phyloP scores from a whole-genome alignment of 2,888 invertebrate species.

The Tetramorium bicarinatum region DNA sequence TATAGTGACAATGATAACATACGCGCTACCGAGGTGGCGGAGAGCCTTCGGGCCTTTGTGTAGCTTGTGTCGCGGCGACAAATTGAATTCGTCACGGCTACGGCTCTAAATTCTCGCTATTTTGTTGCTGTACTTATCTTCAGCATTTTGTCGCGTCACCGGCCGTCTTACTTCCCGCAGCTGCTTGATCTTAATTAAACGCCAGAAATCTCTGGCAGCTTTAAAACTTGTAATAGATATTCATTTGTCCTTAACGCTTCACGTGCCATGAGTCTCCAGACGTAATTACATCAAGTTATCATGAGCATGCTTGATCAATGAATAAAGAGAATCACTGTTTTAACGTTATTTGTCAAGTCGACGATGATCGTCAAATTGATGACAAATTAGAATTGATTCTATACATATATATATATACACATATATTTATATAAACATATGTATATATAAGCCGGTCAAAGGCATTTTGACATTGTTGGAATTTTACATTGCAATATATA shows the following conservation, averaged over 20 bases:
- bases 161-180: conserved; percentile 23
- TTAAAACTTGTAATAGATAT: conserved; percentile 49
- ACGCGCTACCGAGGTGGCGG: conserved; percentile 36
- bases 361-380: too few species aligned
- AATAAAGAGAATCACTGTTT: conserved; percentile 36
- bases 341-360: conserved; percentile 22
- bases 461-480: background rate
- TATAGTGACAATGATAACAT: conserved; percentile 56
- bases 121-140: conserved; percentile 53
- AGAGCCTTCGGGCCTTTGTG: conserved; percentile 48
- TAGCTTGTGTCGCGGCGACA: conserved; percentile 44
- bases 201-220: conserved; percentile 44
- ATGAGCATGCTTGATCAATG: background rate
- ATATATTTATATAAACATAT: too few species aligned
- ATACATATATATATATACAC: too few species aligned
- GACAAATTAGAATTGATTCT: background rate
- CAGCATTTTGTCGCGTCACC: conserved; percentile 38
- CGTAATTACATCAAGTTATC: conserved; percentile 27
- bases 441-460: background rate
- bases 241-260: conserved; percentile 41
- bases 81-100: conserved; percentile 56
- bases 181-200: conserved; percentile 56
- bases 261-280: background rate
- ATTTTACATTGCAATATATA: background rate
- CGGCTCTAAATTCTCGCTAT: conserved; percentile 49